Conservation (phyloP, 2,888 invertebrate species). For the Trimorus sp. region DNA sequence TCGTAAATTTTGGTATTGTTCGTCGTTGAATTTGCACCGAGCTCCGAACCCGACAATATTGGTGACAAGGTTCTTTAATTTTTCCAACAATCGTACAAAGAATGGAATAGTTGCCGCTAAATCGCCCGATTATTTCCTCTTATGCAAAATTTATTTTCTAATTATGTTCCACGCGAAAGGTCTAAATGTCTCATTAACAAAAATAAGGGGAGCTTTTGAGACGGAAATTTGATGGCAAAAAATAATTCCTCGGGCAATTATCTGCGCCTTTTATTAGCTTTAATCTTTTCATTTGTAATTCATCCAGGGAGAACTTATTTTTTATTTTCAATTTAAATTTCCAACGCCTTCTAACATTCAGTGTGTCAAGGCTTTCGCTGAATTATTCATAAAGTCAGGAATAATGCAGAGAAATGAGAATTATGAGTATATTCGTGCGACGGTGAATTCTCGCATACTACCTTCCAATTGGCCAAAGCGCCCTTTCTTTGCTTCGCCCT, state of each 20-base stretch:
- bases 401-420: conserved; percentile 62
- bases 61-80: not conserved
- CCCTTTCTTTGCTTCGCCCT: conserved; percentile 97
- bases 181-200: conserved; percentile 36
- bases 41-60: conserved; percentile 1
- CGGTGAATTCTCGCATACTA: conserved; percentile 77
- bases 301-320: conserved; percentile 54
- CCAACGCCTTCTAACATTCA: conserved; percentile 59
- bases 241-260: conserved; percentile 47
- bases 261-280: conserved; percentile 57
- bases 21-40: too few species aligned
- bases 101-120: conserved; percentile 32
- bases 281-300: conserved; percentile 61
- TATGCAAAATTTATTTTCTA: conserved; percentile 54
- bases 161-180: conserved; percentile 34
- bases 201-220: conserved; percentile 34
- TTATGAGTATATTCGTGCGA: conserved; percentile 61
- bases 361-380: conserved; percentile 61
- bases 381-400: conserved; percentile 61
- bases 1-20: too few species aligned
- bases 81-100: too few species aligned
- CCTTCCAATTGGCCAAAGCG: conserved; percentile 99
- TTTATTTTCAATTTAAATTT: conserved; percentile 62
- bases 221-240: conserved; percentile 39
- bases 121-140: conserved; percentile 48